These are phyloP conservation scores for Coecobrya sp. DNA, from an alignment of 2,888 invertebrate genomes.

Conservation along the genomic window DNA sequence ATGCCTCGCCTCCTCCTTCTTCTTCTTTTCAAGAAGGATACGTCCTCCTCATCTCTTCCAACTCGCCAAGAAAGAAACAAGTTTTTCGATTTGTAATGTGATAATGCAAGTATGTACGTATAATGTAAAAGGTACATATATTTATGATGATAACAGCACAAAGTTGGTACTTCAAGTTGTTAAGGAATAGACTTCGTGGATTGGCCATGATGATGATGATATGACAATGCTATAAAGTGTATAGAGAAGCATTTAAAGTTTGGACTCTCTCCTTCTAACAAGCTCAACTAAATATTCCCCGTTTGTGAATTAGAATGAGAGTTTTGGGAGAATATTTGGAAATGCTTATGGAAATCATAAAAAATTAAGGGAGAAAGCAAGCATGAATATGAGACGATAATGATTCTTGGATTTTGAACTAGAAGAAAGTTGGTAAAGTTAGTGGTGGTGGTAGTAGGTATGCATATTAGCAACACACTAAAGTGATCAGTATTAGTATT, in stretches of 20 bases:
- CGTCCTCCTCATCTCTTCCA: background rate
- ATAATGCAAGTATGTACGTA: slow-evolving; percentile 2
- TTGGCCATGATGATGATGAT: too few species aligned
- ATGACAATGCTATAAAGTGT: too few species aligned
- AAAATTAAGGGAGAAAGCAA: background rate
- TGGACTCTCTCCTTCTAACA: too few species aligned
- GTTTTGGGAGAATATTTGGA: too few species aligned
- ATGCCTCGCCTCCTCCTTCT: slow-evolving; percentile 51
- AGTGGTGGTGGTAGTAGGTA: too few species aligned
- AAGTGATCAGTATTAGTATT: background rate
- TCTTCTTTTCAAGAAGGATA: slow-evolving; percentile 13
- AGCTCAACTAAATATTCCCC: too few species aligned
- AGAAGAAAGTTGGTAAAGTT: background rate
- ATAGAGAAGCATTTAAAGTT: too few species aligned
- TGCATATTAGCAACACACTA: background rate
- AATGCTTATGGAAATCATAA: background rate
- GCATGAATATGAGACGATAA: background rate
- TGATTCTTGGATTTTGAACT: slow-evolving; percentile 7
- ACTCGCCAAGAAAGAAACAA: slow-evolving; percentile 34
- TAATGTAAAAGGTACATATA: background rate
- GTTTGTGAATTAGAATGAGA: too few species aligned
- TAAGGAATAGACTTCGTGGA: too few species aligned
- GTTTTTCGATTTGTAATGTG: slow-evolving; percentile 60
- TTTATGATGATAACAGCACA: background rate
- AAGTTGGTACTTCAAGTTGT: background rate